These are phyloP conservation scores for Sigmodon hispidus DNA, from an alignment of 2,113 vertebrate genomes.

Conservation along the genomic window DNA sequence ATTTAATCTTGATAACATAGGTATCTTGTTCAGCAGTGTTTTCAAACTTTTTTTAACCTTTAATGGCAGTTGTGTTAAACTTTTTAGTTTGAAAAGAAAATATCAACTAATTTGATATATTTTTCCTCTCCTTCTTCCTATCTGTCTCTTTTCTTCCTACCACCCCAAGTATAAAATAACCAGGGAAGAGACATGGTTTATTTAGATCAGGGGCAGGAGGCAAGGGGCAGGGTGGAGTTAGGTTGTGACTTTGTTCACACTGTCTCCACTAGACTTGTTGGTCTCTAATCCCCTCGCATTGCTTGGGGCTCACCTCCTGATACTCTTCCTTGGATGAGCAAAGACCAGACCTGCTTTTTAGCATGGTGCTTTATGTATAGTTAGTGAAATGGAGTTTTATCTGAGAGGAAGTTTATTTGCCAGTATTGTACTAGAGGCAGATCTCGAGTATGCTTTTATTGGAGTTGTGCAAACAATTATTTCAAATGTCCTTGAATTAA, in stretches of 20 bases:
- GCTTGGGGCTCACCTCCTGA: not conserved
- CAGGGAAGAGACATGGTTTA: not conserved
- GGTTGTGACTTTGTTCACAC: no score
- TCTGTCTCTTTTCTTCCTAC: not conserved
- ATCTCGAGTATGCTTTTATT: not conserved
- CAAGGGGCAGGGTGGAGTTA: not conserved
- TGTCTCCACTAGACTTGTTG: not conserved
- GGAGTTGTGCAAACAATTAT: not conserved
- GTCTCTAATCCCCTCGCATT: accelerated
- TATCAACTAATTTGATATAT: slow-evolving; percentile 23
- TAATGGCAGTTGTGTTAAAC: not conserved
- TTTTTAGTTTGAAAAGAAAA: slow-evolving; percentile 10
- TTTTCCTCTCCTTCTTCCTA: accelerated
- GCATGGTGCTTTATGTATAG: not conserved
- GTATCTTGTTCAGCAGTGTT: not conserved
- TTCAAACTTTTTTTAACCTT: slow-evolving; percentile 3
- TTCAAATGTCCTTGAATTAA: slow-evolving; percentile 9
- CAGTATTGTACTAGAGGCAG: not conserved
- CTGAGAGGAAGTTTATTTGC: slow-evolving; percentile 20
- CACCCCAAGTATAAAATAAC: not conserved
- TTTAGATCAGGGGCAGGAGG: not conserved
- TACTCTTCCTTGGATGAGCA: not conserved
- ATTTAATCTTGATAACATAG: slow-evolving; percentile 10
- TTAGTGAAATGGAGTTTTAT: not conserved
- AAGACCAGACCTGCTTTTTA: not conserved